Evolutionary conservation across 2,113 vertebrate species (phyloP).

Genomic region (Macheiramphus alcinus): DNA sequence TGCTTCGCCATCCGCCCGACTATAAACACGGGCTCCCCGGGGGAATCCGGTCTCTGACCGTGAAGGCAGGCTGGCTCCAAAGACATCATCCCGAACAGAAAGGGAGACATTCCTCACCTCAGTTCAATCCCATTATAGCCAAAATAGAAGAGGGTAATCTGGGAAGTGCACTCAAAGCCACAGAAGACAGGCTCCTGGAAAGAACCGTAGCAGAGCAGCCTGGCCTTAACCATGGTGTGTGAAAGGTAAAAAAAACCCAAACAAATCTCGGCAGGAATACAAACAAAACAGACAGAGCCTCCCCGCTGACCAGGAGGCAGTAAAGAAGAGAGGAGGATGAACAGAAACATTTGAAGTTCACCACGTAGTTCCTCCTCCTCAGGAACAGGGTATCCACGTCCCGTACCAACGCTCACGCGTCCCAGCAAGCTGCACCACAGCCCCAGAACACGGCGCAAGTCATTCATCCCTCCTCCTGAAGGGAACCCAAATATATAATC

Average conservation of each 20-base stretch:
- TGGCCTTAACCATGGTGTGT: neutral
- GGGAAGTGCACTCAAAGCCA: neutral
- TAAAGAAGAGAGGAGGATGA: neutral
- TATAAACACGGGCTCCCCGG: neutral
- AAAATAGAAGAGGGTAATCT: neutral
- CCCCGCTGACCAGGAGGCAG: neutral
- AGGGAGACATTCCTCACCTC: neutral
- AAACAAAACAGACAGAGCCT: neutral
- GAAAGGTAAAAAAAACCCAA: neutral
- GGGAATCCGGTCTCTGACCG: fast-evolving
- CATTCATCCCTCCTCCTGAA: neutral
- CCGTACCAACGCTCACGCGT: fast-evolving
- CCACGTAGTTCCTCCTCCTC: neutral
- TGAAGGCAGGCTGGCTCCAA: neutral
- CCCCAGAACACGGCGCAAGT: neutral
- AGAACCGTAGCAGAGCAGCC: neutral
- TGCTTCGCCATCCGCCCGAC: fast-evolving
- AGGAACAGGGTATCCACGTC: neutral
- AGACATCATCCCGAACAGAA: too few species aligned
- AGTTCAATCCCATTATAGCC: fast-evolving
- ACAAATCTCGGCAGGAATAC: neutral
- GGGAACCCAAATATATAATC: neutral
- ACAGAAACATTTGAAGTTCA: neutral
- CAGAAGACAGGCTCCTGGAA: neutral
- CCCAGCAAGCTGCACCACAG: neutral